These are phyloP conservation scores for Drosophila histrio DNA, from an alignment of 2,888 invertebrate genomes.

Conservation along the genomic window DNA sequence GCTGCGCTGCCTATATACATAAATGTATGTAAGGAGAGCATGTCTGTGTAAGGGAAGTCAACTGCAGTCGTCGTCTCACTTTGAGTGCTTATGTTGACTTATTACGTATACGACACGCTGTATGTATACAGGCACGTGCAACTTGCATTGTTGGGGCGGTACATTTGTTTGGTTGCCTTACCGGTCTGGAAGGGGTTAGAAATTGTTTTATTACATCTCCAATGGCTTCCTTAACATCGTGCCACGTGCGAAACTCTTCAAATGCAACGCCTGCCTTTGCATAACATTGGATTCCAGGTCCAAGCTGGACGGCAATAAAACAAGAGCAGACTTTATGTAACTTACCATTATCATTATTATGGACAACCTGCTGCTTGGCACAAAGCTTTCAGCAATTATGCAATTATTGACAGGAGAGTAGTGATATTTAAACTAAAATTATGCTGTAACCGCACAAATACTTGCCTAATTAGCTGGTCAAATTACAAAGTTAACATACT, in stretches of 20 bases:
- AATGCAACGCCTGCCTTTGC: conserved; percentile 14
- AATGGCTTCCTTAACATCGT: conserved; percentile 28
- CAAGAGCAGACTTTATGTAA: conserved; percentile 27
- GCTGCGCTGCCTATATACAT: conserved; percentile 44
- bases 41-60: conserved; percentile 4
- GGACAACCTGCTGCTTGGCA: not conserved
- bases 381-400: conserved; percentile 4
- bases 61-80: conserved; percentile 23
- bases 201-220: conserved; percentile 34
- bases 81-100: conserved; percentile 61
- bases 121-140: conserved; percentile 58
- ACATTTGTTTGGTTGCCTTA: conserved; percentile 47
- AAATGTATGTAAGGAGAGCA: conserved; percentile 10
- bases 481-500: conserved; percentile 10
- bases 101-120: conserved; percentile 64
- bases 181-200: not conserved
- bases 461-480: conserved; percentile 10
- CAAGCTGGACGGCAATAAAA: conserved; percentile 1
- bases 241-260: conserved; percentile 32
- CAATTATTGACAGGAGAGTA: conserved; percentile 1
- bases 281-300: conserved; percentile 12
- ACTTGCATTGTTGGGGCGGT: conserved; percentile 14
- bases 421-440: conserved; percentile 4
- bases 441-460: not conserved
- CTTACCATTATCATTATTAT: conserved; percentile 5